phyloP scores from a whole-genome alignment of 2,113 vertebrate genomes.

The Cinclus mexicanus region DNA sequence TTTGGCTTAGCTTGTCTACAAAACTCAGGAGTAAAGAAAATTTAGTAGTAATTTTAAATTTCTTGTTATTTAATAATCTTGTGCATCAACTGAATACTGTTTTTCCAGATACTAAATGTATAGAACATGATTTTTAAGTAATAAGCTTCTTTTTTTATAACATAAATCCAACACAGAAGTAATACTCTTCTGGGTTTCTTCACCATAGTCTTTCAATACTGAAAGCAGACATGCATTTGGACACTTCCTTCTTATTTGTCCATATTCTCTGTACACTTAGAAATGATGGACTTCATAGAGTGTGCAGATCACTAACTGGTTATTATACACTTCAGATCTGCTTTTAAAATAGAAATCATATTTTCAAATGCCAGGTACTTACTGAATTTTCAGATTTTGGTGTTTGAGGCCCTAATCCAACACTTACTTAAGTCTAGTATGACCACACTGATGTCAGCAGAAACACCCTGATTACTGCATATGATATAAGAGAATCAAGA shows the following conservation, averaged over 20 bases:
- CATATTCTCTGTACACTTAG: background rate
- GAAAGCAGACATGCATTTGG: background rate
- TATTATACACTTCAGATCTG: background rate
- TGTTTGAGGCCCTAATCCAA: background rate
- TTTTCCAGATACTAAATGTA: background rate
- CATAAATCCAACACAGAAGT: background rate
- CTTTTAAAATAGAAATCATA: background rate
- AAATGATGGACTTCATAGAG: background rate
- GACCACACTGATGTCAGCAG: background rate
- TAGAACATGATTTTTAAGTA: background rate
- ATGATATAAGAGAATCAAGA: background rate
- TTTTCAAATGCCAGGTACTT: background rate
- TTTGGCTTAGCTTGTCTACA: background rate
- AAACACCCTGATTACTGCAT: background rate
- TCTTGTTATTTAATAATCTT: background rate
- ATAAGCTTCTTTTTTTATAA: background rate
- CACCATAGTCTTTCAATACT: background rate
- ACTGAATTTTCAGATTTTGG: background rate
- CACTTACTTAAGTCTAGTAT: background rate
- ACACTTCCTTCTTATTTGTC: background rate
- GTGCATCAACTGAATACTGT: background rate
- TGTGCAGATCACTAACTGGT: background rate
- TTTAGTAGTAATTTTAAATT: background rate
- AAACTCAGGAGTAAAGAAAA: background rate
- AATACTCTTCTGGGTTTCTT: background rate